These are phyloP conservation scores for Malacoctenus gilli DNA, from an alignment of 2,797 vertebrate genomes.

Conservation along the genomic window DNA sequence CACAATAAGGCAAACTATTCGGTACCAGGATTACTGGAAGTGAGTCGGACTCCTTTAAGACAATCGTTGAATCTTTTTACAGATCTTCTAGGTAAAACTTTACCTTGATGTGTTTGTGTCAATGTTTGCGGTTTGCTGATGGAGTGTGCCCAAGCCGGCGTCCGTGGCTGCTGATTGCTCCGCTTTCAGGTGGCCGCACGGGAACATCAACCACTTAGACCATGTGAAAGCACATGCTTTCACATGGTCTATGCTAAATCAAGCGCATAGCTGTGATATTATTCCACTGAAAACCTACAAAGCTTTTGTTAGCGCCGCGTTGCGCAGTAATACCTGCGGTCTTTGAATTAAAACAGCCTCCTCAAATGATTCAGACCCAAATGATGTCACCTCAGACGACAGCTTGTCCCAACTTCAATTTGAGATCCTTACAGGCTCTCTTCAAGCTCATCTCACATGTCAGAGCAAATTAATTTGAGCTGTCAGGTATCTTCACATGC, in stretches of 20 bases:
- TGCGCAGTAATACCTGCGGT: not conserved
- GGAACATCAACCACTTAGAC: too few relatives aligned
- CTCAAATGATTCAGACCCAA: not conserved
- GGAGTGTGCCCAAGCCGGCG: too few relatives aligned
- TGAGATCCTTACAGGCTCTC: slow-evolving; percentile 19
- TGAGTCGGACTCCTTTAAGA: too few relatives aligned
- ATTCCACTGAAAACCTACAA: not conserved
- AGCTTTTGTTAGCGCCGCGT: not conserved
- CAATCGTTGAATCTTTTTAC: too few relatives aligned
- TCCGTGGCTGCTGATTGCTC: too few relatives aligned
- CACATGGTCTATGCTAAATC: slow-evolving; percentile 37
- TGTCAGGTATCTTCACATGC: slow-evolving; percentile 10
- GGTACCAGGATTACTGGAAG: too few relatives aligned
- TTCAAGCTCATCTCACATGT: slow-evolving; percentile 21
- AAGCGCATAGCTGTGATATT: slow-evolving; percentile 6
- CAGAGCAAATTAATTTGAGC: slow-evolving; percentile 25
- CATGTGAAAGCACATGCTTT: too few relatives aligned
- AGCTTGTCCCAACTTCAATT: not conserved
- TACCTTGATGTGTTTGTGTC: too few relatives aligned
- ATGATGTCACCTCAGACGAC: slow-evolving; percentile 4
- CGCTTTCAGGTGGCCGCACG: too few relatives aligned
- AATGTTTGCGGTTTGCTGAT: too few relatives aligned
- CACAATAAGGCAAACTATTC: too few relatives aligned
- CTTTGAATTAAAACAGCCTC: not conserved
- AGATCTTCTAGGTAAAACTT: too few relatives aligned